Evolutionary conservation across 2,888 invertebrate genomes (phyloP).

Genomic region (Notocelia uddmanniana): DNA sequence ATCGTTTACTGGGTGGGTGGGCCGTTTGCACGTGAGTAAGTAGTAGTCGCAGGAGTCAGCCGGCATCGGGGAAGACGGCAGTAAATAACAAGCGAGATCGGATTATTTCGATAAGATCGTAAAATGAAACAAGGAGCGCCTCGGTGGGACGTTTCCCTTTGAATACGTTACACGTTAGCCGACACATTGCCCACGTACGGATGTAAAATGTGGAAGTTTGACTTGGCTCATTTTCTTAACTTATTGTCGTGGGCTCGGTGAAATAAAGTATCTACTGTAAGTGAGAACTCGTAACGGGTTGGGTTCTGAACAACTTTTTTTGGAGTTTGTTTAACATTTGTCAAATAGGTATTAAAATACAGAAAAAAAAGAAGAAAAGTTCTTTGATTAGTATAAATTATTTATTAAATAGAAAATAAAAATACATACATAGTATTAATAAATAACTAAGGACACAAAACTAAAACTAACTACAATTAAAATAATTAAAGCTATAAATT

Average conservation of each 20-base stretch:
- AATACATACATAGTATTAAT: no score
- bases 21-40: slow-evolving; percentile 62
- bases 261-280: slow-evolving; percentile 16
- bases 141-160: slow-evolving; percentile 76
- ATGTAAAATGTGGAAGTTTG: slow-evolving; percentile 67
- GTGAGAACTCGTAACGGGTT: neutral
- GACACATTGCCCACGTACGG: slow-evolving; percentile 65
- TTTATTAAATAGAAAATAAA: no score
- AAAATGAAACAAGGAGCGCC: slow-evolving; percentile 84
- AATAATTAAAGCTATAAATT: no score
- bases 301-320: neutral
- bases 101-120: slow-evolving; percentile 86
- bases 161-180: slow-evolving; percentile 74
- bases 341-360: no score
- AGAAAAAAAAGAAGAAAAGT: no score
- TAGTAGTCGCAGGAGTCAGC: slow-evolving; percentile 51
- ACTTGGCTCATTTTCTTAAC: slow-evolving; percentile 58
- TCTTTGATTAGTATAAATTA: neutral
- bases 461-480: no score
- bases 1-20: slow-evolving; percentile 59
- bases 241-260: slow-evolving; percentile 33
- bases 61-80: slow-evolving; percentile 76
- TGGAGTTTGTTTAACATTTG: neutral
- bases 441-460: no score
- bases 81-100: slow-evolving; percentile 84